Base-by-base conservation (phyloP, 2,888 invertebrate species). In the Drosophila melanosoma region DNA sequence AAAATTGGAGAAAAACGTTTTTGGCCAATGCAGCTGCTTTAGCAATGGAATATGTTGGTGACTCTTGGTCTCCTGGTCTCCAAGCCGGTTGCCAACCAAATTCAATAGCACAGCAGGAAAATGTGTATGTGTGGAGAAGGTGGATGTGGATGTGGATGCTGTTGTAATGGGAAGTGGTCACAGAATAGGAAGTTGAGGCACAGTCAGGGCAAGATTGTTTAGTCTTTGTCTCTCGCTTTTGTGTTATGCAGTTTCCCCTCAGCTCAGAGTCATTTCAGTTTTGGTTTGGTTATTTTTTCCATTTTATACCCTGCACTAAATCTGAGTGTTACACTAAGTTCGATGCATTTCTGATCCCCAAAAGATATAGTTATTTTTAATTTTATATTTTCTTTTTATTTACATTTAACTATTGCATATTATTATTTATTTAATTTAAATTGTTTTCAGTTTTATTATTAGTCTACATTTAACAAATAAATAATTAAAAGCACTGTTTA, bases 141-240 rank as follows among this genome's bases (percentile, higher is more conserved):
- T 20, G 45, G 1, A 15, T 15, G 45, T 20, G 20, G 20, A 15
- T 29, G 48, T 15, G 45, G 1, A 15, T 15, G 45, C 20, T 36
- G 35, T 36, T 42, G 20, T 20, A 20, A 1, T 20, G 15, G 26
- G 12, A 26, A 4, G 20, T 23, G 45, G 36, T 7, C 17, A 12
- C 23, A 36, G 36, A 17, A 26, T 17, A 49, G 48, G 42, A 42
- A 65, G 60, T 35, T 61, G 38, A 58, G 60, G 38, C 63, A 52
- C 51, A 78, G 45, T 42, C 48, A 58, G 38, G 23, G 48, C 60
- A 74, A 69, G 74, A 79, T 65, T 74, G 68, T 62, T 79, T 59
- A 63, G 79, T 57, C 79, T 77, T 79, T 68, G 69, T 66, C 75
- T 66, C 63, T 63, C 12, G 74, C 69, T 76, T 68, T 69, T 79